Percentiles rank a stretch among this genome's conserved stretches.
phyloP scores from a whole-genome alignment of 2,797 vertebrate species.

The Lutra lutra region DNA sequence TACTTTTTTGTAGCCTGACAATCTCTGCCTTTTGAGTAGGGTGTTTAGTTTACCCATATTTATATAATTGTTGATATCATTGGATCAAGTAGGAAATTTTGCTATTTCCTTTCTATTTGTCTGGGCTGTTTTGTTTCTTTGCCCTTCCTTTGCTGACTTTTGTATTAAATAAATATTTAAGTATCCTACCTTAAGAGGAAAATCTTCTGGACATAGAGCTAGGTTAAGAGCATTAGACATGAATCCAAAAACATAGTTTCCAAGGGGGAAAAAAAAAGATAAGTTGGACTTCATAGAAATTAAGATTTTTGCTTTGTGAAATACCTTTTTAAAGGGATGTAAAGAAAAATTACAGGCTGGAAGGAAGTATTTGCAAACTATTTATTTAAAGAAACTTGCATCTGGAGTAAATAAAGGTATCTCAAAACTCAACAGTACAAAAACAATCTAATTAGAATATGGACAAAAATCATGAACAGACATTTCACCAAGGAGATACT shows the following conservation, averaged over 20 bases:
- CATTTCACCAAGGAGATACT: not conserved
- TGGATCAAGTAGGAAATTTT: not conserved
- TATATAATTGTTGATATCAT: not conserved
- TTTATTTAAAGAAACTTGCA: not conserved
- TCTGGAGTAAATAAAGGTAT: not conserved
- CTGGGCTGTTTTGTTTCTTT: not conserved
- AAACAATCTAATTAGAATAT: not conserved
- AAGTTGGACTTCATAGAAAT: constrained; percentile 7
- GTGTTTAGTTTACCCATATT: not conserved
- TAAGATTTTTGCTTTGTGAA: constrained; percentile 37
- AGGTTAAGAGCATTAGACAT: not conserved
- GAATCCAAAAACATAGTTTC: constrained; percentile 6
- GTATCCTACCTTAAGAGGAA: not conserved
- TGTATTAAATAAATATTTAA: constrained; percentile 34
- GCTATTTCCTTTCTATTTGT: not conserved
- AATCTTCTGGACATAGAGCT: not conserved
- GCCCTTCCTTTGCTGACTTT: not conserved
- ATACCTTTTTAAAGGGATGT: not conserved
- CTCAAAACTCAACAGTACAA: not conserved
- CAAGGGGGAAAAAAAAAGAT: not conserved
- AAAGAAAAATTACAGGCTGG: not conserved
- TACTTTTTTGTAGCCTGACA: not conserved
- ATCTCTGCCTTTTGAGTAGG: not conserved
- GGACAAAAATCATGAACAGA: not conserved
- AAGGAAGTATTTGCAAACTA: not conserved